Base-by-base conservation (phyloP, 2,888 invertebrate species). In the Hylaea fasciaria region DNA sequence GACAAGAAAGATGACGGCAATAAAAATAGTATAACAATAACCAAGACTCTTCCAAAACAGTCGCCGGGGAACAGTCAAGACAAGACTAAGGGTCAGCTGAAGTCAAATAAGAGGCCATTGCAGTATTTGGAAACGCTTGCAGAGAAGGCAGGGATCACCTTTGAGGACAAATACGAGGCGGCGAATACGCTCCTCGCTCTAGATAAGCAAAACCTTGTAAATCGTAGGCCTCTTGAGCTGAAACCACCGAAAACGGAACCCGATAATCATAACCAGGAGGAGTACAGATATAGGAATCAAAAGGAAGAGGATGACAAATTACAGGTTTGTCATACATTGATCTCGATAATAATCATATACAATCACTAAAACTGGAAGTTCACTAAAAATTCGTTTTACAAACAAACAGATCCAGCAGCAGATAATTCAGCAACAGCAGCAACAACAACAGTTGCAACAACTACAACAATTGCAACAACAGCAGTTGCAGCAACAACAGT, bases 101-200 rank as follows among this genome's bases (percentile, higher is more conserved):
- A 91, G 62, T 67, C 85, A 1, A 67, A 78, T 0, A 91, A 91
- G 66, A 80, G 92, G 55, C 92, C 92, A 0, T 73, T 95, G 52
- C 95, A 95, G 93, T 95, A 95, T 75, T 83, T 95, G 65, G 95
- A 95, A 80, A 95, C 95, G 0, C 90, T 95, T 62, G 95, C 95
- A 12, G 95, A 95, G 76, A 95, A 95, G 71, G 95, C 95, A 51
- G 95, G 95, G 1, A 95, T 95, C 12, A 95, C 95, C 14, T 94
- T 95, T 76, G 95, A 95, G 79, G 95, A 95, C 81, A 95, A 95
- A 83, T 95, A 95, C 91, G 95, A 95, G 82, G 94, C 94, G 62
- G 95, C 95, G 4, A 94, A 94, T 71, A 94, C 93, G 57, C 82
- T 94, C 74, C 81, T 94, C 72, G 94, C 95, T 66, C 87, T 95